These are phyloP conservation scores for Drosophila aldrichi DNA, from an alignment of 2,888 invertebrate genomes.

Conservation along the genomic window DNA sequence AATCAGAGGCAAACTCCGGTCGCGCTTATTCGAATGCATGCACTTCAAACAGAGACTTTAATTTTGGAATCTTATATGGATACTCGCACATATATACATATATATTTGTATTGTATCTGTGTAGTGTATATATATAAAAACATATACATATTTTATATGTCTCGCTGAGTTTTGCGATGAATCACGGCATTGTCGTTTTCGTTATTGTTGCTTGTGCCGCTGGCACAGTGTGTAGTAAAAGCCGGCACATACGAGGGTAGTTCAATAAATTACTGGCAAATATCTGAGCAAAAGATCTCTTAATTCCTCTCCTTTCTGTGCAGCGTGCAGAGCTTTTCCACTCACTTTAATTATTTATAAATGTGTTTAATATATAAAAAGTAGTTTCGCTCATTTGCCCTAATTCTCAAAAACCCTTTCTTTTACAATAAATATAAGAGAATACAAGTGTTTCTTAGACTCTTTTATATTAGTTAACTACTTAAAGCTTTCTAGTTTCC, in stretches of 20 bases:
- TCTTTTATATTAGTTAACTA: not conserved
- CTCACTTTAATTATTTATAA: not conserved
- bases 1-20: constrained; percentile 22
- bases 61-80: constrained; percentile 28
- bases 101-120: constrained; percentile 6
- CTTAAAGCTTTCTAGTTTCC: not conserved
- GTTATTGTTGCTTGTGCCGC: constrained; percentile 25
- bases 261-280: not conserved
- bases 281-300: no score
- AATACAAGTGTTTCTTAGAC: not conserved
- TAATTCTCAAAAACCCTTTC: not conserved
- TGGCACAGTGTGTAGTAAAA: constrained; percentile 29
- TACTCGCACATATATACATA: not conserved
- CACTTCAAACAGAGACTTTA: constrained; percentile 30
- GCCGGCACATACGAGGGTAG: constrained; percentile 33
- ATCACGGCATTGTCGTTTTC: constrained; percentile 42
- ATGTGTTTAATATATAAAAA: not conserved
- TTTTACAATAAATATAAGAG: no score
- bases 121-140: not conserved
- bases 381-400: no score
- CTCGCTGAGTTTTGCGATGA: constrained; percentile 38
- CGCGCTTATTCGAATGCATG: constrained; percentile 33
- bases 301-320: not conserved
- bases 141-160: not conserved
- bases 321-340: not conserved